Evolutionary conservation across 2,113 vertebrate species (phyloP).

Genomic region (Nanorana parkeri): DNA sequence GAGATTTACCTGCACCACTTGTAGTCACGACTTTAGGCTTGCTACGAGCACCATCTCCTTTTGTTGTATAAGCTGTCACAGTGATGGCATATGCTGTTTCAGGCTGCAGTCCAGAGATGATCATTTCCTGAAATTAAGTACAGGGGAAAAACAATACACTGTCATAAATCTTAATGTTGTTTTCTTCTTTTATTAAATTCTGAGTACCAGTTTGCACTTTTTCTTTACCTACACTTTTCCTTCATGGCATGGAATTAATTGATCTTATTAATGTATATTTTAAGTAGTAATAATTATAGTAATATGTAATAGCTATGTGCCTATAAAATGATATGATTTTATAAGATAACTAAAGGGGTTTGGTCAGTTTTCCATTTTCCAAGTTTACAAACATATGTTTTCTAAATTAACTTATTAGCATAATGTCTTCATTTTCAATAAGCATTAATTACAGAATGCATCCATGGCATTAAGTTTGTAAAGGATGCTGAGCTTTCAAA

Average conservation of each 20-base stretch:
- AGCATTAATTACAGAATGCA: too few species aligned
- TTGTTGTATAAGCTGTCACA: conserved; percentile 96
- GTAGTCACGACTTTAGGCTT: conserved; percentile 94
- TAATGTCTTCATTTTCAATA: too few species aligned
- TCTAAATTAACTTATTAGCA: too few species aligned
- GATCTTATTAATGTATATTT: background rate
- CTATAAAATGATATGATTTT: too few species aligned
- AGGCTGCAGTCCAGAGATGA: conserved; percentile 91
- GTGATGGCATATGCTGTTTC: conserved; percentile 96
- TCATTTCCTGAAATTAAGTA: conserved; percentile 87
- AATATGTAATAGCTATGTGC: too few species aligned
- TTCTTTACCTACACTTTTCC: background rate
- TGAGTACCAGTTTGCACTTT: background rate
- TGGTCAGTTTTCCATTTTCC: too few species aligned
- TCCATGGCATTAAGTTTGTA: too few species aligned
- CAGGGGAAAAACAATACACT: conserved; percentile 32
- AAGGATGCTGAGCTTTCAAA: too few species aligned
- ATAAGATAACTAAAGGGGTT: too few species aligned
- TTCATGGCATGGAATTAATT: background rate
- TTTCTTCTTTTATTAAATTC: background rate
- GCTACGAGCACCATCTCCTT: conserved; percentile 98
- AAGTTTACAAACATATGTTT: too few species aligned
- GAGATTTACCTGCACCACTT: conserved; percentile 91
- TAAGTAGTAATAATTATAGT: background rate
- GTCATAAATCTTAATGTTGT: background rate